Base-by-base conservation (phyloP, 2,113 vertebrate species). In the Apus apus region DNA sequence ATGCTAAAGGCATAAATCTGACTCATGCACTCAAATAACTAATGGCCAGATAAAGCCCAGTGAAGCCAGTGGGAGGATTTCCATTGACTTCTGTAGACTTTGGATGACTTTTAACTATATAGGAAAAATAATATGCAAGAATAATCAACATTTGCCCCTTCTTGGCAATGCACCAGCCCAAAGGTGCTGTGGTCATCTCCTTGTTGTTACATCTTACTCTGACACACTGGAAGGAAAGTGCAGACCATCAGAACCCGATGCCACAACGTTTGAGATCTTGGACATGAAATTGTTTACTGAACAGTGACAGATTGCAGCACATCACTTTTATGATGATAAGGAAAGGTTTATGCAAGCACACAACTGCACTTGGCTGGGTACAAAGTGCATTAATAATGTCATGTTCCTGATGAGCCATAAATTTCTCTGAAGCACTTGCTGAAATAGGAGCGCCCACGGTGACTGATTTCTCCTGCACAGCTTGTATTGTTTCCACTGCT, bases 301-400 rank as follows among this genome's bases (percentile, higher is more conserved):
- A 11, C 46, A 43, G 77, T 72, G 88, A 87, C 76, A 92, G 45
- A 46, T 57, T 89, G 88, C 79, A 93, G 93, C 73, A 64, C 93
- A 65, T 54, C 5, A 0, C 65, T 93, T 61, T 53, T 62, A 16
- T 48, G 66, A 25, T 21, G 96, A 95, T 94, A 95, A 93, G 79
- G 72, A 30, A 80, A 79, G 83, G 66, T 92, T 96, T 92, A 72
- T 94, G 72, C 72, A 81, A 90, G 79, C 53, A 30, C 90, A 89
- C 87, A 40, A 90, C 79, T 79, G 80, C 65, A 60, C 56, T 87
- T 95, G 89, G 92, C 83, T 46, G 90, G 91, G 68, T 67, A 68
- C 51, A n/a, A 32, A 61, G n/a, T 4, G 6, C 9, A 3, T 74
- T 94, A 50, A 32, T 72, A 84, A 84, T 73, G 64, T 70, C 20